A percentile compares a stretch with the other conserved stretches of the same genome.
phyloP scores from a whole-genome alignment of 2,797 vertebrate species.

The Urophycis tenuis region DNA sequence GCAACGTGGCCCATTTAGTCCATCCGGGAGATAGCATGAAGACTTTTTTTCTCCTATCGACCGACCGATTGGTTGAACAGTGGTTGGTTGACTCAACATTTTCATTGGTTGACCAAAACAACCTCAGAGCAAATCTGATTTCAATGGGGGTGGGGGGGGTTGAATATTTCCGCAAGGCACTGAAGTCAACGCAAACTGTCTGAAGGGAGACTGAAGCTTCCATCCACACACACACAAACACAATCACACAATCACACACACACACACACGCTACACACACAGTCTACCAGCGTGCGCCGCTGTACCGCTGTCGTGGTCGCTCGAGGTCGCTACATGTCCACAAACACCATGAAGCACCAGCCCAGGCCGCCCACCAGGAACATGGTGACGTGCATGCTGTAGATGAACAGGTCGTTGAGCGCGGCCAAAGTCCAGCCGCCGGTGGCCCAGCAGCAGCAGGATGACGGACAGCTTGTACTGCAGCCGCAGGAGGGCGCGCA shows the following conservation, averaged over 20 bases:
- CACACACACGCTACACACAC: background rate
- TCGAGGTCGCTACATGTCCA: slow-evolving; percentile 84
- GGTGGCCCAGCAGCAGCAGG: slow-evolving; percentile 86
- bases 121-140: background rate
- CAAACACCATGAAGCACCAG: slow-evolving; percentile 99
- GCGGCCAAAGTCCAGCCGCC: slow-evolving; percentile 86
- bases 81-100: no score
- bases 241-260: background rate
- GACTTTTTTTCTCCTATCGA: no score
- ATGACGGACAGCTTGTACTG: slow-evolving; percentile 96
- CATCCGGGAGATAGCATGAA: no score
- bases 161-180: background rate
- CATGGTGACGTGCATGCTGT: slow-evolving; percentile 94
- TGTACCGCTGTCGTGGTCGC: background rate
- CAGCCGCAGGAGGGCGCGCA: slow-evolving; percentile 85
- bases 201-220: background rate
- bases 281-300: no score
- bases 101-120: no score
- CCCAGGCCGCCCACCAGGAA: slow-evolving; percentile 93
- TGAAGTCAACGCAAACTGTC: background rate
- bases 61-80: no score
- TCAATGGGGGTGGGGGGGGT: background rate
- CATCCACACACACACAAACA: background rate
- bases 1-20: no score
- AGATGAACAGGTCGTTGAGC: slow-evolving; percentile 91